phyloP scores from a whole-genome alignment of 2,888 invertebrate species.

The Cheiracanthium punctorium region DNA sequence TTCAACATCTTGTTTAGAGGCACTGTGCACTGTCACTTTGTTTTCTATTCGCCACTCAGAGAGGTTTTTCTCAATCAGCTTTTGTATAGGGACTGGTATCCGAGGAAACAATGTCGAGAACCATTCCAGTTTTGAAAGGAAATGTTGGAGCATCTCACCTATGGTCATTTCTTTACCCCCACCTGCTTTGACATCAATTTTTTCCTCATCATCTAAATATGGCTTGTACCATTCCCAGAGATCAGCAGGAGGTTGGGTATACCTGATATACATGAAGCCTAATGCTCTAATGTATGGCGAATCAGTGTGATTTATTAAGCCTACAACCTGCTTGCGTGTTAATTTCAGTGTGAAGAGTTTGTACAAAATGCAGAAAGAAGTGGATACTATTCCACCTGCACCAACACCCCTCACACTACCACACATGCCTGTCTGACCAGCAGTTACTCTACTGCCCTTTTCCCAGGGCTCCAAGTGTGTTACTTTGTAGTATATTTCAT shows the following conservation, averaged over 20 bases:
- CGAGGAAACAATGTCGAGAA: slow-evolving; percentile 98
- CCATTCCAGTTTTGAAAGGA: slow-evolving; percentile 97
- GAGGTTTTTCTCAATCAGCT: slow-evolving; percentile 83
- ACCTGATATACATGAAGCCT: slow-evolving; percentile 87
- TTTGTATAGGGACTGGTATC: slow-evolving; percentile 97
- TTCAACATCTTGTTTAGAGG: no score
- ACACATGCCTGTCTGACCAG: slow-evolving; percentile 88
- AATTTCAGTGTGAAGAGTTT: slow-evolving; percentile 96
- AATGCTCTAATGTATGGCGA: slow-evolving; percentile 97
- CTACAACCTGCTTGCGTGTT: slow-evolving; percentile 96
- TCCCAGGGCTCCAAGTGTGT: slow-evolving; percentile 91
- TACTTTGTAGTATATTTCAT: slow-evolving; percentile 98
- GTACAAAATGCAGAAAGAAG: slow-evolving; percentile 97
- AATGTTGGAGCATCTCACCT: slow-evolving; percentile 92
- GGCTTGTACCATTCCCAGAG: slow-evolving; percentile 97
- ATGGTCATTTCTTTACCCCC: slow-evolving; percentile 94
- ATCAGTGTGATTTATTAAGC: slow-evolving; percentile 94
- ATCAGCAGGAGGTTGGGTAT: slow-evolving; percentile 94
- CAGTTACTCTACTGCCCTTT: slow-evolving; percentile 84
- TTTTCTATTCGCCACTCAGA: not conserved
- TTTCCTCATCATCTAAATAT: slow-evolving; percentile 96
- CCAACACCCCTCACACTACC: slow-evolving; percentile 95
- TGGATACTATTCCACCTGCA: slow-evolving; percentile 99
- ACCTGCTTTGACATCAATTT: slow-evolving; percentile 97
- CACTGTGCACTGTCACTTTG: no score